A percentile compares a stretch with the other conserved stretches of the same genome.
Evolutionary conservation across 1,140 invertebrate genomes (phyloP).

Genomic region (Stegodyphus dumicola): DNA sequence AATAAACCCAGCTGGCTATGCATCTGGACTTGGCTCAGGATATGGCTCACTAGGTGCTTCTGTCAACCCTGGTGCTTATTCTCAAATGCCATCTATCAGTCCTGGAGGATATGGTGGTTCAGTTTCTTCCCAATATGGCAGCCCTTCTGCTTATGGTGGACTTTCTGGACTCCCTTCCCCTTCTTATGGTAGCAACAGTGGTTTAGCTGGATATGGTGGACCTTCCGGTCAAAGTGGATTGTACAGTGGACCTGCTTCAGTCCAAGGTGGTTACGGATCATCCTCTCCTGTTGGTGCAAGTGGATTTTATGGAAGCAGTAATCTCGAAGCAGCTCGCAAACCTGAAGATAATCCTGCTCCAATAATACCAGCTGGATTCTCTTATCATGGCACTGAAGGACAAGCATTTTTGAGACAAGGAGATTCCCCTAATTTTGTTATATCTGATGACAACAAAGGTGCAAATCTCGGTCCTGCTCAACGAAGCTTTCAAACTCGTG

Average conservation of each 20-base stretch:
- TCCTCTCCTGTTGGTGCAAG: neutral
- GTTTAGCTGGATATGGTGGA: neutral
- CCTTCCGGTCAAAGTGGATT: neutral
- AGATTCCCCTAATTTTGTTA: slow-evolving; percentile 30
- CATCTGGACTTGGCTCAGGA: slow-evolving; percentile 52
- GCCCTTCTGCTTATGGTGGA: neutral
- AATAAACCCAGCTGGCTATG: slow-evolving; percentile 64
- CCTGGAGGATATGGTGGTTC: neutral
- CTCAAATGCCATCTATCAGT: slow-evolving; percentile 63
- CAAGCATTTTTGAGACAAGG: slow-evolving; percentile 39
- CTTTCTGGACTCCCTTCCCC: neutral
- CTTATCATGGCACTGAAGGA: slow-evolving; percentile 46
- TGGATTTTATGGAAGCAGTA: neutral
- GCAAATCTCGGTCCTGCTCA: slow-evolving; percentile 24
- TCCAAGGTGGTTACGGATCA: neutral
- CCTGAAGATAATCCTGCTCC: neutral
- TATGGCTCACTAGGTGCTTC: neutral
- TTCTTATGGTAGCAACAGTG: neutral
- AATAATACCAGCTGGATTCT: slow-evolving; percentile 47
- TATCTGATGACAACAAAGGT: slow-evolving; percentile 8
- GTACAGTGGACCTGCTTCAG: neutral
- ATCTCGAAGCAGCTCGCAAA: neutral
- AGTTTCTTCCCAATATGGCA: neutral
- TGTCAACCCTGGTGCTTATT: neutral
- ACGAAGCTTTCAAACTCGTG: slow-evolving; percentile 25